phyloP scores from a whole-genome alignment of 2,888 invertebrate species.

The Fabriciana adippe region DNA sequence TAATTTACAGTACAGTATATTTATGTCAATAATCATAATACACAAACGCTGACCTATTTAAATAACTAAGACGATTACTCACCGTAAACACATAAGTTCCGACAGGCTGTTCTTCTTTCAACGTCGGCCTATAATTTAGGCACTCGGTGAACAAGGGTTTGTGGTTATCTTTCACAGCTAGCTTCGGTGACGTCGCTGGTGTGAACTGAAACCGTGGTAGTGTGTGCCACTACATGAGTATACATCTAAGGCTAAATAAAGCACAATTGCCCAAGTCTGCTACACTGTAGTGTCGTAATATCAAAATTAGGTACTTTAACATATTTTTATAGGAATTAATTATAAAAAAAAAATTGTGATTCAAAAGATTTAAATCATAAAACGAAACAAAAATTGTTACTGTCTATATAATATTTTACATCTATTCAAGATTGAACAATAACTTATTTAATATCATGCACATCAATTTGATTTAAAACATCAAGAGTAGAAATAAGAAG shows the following conservation, averaged over 20 bases:
- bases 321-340: not conserved
- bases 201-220: conserved; percentile 67
- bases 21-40: not conserved
- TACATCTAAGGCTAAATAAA: conserved; percentile 32
- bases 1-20: too few species aligned
- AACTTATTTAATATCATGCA: conserved; percentile 1
- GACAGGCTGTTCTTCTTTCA: conserved; percentile 89
- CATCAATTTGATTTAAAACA: conserved; percentile 4
- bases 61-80: conserved; percentile 47
- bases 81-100: conserved; percentile 90
- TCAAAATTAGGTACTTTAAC: conserved; percentile 1
- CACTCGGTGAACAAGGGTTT: conserved; percentile 95
- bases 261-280: conserved; percentile 20
- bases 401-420: too few species aligned
- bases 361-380: not conserved
- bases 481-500: not conserved
- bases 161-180: conserved; percentile 86
- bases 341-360: not conserved
- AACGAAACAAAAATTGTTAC: too few species aligned
- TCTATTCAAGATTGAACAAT: not conserved
- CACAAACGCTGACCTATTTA: not conserved
- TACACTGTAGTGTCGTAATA: conserved; percentile 3
- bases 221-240: conserved; percentile 58
- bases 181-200: conserved; percentile 63
- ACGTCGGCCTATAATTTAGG: conserved; percentile 89